Conservation (phyloP, 2,113 vertebrate genomes). For the Crypturellus undulatus region DNA sequence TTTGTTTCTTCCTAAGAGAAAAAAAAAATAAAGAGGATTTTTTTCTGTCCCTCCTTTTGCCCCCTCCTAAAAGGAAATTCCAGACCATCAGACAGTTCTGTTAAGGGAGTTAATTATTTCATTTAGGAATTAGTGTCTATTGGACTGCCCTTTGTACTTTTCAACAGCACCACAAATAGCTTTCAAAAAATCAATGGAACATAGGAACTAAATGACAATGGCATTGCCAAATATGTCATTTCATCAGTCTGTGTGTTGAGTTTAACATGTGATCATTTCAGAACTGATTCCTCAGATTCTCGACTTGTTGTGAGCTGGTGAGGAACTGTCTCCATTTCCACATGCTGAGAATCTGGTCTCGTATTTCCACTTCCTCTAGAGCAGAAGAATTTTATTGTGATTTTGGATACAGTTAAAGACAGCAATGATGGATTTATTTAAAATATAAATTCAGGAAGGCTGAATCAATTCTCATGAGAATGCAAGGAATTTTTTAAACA, state of each 20-base stretch:
- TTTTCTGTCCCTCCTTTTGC: background rate
- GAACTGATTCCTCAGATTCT: background rate
- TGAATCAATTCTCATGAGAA: conserved; percentile 49
- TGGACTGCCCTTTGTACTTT: conserved; percentile 39
- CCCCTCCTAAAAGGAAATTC: conserved; percentile 14
- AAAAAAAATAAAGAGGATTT: background rate
- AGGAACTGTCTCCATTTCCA: background rate
- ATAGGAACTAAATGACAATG: conserved; percentile 1
- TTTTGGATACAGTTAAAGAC: conserved; percentile 2
- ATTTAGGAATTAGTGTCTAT: conserved; percentile 34
- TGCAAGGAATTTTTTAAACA: conserved; percentile 30
- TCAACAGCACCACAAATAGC: conserved; percentile 31
- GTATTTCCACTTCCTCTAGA: conserved; percentile 23
- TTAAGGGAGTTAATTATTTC: conserved; percentile 50
- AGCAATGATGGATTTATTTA: conserved; percentile 16
- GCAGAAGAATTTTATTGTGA: background rate
- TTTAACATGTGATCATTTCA: background rate
- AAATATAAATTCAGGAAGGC: conserved; percentile 43
- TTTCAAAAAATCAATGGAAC: conserved; percentile 42
- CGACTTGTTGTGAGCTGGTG: background rate
- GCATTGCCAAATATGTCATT: conserved; percentile 26
- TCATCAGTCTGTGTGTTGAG: background rate
- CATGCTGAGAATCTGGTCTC: background rate
- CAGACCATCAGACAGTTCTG: conserved; percentile 44
- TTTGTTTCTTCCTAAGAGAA: background rate